Evolutionary conservation across 2,888 invertebrate genomes (phyloP).

Genomic region (Meghimatium bilineatum): DNA sequence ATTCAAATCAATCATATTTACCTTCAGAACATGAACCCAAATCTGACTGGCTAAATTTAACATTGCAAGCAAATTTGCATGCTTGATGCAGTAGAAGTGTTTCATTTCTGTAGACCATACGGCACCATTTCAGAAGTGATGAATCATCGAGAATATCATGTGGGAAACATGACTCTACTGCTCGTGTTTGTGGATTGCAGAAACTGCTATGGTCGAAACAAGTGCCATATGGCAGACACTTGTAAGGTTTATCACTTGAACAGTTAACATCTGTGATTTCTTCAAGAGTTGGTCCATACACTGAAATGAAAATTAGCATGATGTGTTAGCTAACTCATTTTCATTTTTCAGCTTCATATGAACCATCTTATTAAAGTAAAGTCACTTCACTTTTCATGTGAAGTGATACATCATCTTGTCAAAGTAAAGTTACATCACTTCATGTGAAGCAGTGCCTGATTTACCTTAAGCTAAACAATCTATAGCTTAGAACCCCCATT

Average conservation of each 20-base stretch:
- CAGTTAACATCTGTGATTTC: neutral
- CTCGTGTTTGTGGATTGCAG: neutral
- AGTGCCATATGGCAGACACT: conserved; percentile 19
- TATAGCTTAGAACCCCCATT: no score
- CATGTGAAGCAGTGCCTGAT: no score
- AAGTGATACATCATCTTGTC: no score
- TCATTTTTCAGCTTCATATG: no score
- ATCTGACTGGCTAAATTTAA: neutral
- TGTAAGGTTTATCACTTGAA: neutral
- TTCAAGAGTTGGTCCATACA: conserved; percentile 6
- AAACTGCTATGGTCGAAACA: neutral
- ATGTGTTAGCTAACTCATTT: neutral
- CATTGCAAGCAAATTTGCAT: neutral
- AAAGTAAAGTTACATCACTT: no score
- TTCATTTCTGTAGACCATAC: neutral
- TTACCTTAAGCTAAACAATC: no score
- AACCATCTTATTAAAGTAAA: no score
- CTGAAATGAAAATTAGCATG: neutral
- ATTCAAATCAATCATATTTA: neutral
- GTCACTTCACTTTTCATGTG: no score
- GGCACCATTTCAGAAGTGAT: neutral
- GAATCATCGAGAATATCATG: neutral
- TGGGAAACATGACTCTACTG: conserved; percentile 9
- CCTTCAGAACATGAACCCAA: neutral
- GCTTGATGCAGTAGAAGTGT: neutral